Evolutionary conservation across 2,797 vertebrate genomes (phyloP).

Genomic region (Artibeus lituratus): DNA sequence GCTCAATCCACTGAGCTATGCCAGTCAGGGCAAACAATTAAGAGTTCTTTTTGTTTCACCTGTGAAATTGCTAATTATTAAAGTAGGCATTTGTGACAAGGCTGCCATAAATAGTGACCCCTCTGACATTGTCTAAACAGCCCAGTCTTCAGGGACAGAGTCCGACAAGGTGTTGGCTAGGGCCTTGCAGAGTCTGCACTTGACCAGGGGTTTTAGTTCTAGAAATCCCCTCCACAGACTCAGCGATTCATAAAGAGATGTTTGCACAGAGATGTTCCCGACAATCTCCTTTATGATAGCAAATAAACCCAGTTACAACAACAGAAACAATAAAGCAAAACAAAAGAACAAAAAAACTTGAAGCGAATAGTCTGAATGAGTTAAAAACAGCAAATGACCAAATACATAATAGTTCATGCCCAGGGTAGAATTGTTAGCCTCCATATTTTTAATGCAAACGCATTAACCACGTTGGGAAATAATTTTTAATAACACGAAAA

Average conservation of each 20-base stretch:
- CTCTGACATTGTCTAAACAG: background rate
- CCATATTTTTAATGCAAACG: background rate
- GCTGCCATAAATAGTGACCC: background rate
- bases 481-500: conserved; percentile 25
- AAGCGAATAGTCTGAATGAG: background rate
- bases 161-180: background rate
- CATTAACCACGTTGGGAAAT: background rate
- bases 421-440: background rate
- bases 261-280: background rate
- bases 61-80: background rate
- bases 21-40: no score
- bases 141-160: background rate
- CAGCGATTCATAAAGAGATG: background rate
- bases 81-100: background rate
- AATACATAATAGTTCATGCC: background rate
- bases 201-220: background rate
- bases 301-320: background rate
- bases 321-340: background rate
- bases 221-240: background rate
- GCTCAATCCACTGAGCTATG: no score
- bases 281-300: background rate
- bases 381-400: background rate
- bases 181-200: background rate
- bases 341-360: background rate
- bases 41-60: background rate